Base-by-base conservation (phyloP, 2,888 invertebrate genomes). In the Palloptera scutellata region DNA sequence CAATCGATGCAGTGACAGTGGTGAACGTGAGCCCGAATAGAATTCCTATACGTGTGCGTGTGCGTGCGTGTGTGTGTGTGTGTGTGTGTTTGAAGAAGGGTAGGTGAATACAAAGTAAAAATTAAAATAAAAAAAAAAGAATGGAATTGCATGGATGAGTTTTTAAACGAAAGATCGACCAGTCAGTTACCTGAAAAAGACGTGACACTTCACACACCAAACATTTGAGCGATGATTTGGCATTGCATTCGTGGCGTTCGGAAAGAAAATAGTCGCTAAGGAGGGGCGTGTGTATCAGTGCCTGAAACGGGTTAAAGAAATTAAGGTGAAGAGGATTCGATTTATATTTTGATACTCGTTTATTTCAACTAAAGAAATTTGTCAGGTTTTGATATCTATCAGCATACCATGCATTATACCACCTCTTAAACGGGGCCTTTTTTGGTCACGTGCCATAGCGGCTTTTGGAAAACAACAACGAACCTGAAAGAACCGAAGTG, bases 161-260 rank as follows among this genome's bases (percentile, higher is more conserved):
- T n/a, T n/a, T n/a, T n/a, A n/a, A n/a, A n/a, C n/a, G n/a, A n/a
- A n/a, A n/a, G n/a, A n/a, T n/a, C n/a, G n/a, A n/a, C 30, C 2
- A 30, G 6, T 2, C 30, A 13, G 66, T 88, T 88, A 94, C 95
- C 89, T 98, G 98, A 87, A 97, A 98, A 51, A 98, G 88, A 74
- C 93, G 91, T n/a, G 94, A 92, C 75, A 98, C 92, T 86, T 97
- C 97, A 85, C 98, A 98, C 68, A 97, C 96, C 67, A 98, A 88
- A 86, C 98, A 98, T 81, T 91, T 91, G 52, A 90, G 90, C 1
- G 93, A 89, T 9, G 88, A 86, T 64, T 86, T 83, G 17, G 83
- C 83, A 68, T 78, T 83, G 86, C 97, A 98, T 79, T 92, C 91
- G 83, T 98, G 98, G 75, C 92, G 91, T 85, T 98, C 97, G 52